Conservation (phyloP, 2,888 invertebrate genomes). For the Incurvaria masculella region DNA sequence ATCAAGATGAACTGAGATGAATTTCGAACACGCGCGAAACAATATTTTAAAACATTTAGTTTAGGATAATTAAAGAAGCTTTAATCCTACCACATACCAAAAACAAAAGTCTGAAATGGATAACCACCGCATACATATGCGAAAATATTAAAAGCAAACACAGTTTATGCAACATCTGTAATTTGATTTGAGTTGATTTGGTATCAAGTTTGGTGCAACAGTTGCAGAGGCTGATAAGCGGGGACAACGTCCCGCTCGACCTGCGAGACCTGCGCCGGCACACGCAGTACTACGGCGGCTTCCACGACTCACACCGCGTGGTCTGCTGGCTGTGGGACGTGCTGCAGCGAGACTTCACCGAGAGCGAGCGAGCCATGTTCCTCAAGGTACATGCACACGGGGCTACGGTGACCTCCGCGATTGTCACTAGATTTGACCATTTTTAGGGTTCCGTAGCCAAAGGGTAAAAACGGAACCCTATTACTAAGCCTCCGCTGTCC, state of each 20-base stretch:
- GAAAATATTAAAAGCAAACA: too few relatives aligned
- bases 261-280: conserved; percentile 81
- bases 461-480: too few relatives aligned
- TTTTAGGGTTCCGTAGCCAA: too few relatives aligned
- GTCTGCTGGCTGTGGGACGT: conserved; percentile 99
- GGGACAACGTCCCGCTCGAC: conserved; percentile 92
- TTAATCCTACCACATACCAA: not conserved
- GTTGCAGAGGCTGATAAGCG: conserved; percentile 92
- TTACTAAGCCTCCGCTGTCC: too few relatives aligned
- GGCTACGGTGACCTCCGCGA: too few relatives aligned
- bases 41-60: not conserved
- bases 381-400: conserved; percentile 85
- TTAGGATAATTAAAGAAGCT: not conserved
- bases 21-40: too few relatives aligned
- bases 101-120: too few relatives aligned
- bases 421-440: too few relatives aligned
- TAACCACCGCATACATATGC: too few relatives aligned
- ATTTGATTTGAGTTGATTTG: too few relatives aligned
- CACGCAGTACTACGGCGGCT: conserved; percentile 99
- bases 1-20: too few relatives aligned
- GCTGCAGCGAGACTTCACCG: conserved; percentile 89
- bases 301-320: conserved; percentile 96
- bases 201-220: conserved; percentile 26
- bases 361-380: conserved; percentile 90
- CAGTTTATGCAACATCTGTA: too few relatives aligned